Conservation (phyloP, 2,888 invertebrate species). For the Sinopyrophorus schimmeli region DNA sequence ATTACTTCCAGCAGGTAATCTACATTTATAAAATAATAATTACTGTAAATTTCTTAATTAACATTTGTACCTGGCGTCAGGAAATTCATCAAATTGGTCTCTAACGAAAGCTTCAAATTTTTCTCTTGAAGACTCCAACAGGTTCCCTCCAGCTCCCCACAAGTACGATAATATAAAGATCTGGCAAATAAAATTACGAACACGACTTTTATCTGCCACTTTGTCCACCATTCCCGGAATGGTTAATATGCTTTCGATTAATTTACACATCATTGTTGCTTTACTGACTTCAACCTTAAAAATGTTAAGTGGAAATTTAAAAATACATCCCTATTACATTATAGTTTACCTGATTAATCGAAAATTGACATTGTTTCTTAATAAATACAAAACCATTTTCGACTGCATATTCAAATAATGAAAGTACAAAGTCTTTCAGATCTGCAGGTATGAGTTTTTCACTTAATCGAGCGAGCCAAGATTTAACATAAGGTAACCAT, state of each 20-base stretch:
- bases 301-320: constrained; percentile 1
- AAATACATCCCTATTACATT: neutral
- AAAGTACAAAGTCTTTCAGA: constrained; percentile 65
- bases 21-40: constrained; percentile 44
- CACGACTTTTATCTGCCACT: constrained; percentile 62
- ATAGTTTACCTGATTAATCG: constrained; percentile 76
- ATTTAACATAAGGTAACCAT: constrained; percentile 77
- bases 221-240: constrained; percentile 60
- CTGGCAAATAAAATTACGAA: constrained; percentile 70
- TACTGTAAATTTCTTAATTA: neutral
- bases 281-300: constrained; percentile 81
- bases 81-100: constrained; percentile 70
- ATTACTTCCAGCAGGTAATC: constrained; percentile 69
- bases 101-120: constrained; percentile 71
- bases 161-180: constrained; percentile 80
- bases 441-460: constrained; percentile 60
- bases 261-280: constrained; percentile 71
- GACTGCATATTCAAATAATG: constrained; percentile 68
- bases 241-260: constrained; percentile 71
- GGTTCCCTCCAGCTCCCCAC: constrained; percentile 88
- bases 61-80: constrained; percentile 63
- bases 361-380: constrained; percentile 68
- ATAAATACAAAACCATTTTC: constrained; percentile 69
- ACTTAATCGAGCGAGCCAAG: constrained; percentile 69
- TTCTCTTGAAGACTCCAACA: constrained; percentile 69